Evolutionary conservation across 2,888 invertebrate species (phyloP).

Genomic region (Limnephilus marmoratus): DNA sequence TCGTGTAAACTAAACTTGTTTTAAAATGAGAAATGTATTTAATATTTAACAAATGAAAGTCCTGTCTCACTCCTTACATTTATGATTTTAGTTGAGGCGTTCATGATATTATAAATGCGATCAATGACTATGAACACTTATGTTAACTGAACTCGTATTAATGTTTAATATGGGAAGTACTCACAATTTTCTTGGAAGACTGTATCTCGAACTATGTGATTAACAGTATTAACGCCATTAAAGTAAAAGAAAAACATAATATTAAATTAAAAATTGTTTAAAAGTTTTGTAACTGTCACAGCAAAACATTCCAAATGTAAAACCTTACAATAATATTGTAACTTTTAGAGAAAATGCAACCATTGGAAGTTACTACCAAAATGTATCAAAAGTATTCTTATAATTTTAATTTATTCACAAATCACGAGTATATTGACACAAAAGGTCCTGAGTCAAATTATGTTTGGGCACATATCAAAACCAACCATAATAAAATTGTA

Average conservation of each 20-base stretch:
- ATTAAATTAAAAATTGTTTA: conserved; percentile 24
- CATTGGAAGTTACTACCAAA: not conserved
- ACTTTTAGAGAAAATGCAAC: not conserved
- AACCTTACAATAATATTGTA: not conserved
- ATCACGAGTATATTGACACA: not conserved
- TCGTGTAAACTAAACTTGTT: not conserved
- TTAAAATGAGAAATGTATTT: not conserved
- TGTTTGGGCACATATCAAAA: conserved; percentile 23
- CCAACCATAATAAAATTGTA: not conserved
- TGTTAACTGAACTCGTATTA: conserved; percentile 43
- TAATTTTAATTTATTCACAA: not conserved
- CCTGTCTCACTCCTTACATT: not conserved
- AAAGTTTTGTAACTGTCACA: conserved; percentile 10
- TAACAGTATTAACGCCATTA: conserved; percentile 71
- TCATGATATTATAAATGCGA: conserved; percentile 47
- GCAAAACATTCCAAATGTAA: conserved; percentile 46
- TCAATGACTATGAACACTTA: conserved; percentile 59
- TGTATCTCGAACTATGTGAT: conserved; percentile 65
- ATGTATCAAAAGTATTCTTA: not conserved
- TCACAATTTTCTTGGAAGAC: conserved; percentile 63
- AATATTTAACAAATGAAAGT: not conserved
- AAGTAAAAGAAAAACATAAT: conserved; percentile 73
- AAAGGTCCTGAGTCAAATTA: not conserved
- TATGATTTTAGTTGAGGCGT: not conserved
- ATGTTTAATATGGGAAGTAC: conserved; percentile 49